Percentiles rank a stretch among this genome's conserved stretches.
Evolutionary conservation across 2,888 invertebrate genomes (phyloP).

Genomic region (Tetragonisca angustula): DNA sequence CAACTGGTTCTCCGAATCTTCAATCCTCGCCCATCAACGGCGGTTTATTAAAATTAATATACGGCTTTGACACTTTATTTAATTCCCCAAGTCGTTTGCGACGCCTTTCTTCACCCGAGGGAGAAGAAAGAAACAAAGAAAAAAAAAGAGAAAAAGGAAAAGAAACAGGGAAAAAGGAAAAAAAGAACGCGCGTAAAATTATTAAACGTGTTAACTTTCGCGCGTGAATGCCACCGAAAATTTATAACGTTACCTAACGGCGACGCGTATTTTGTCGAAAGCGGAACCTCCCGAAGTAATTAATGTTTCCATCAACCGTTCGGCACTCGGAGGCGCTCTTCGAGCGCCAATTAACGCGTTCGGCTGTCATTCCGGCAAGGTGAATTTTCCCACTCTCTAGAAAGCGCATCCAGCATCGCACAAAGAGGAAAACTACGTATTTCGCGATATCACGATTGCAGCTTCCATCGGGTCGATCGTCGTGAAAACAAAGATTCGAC

Average conservation of each 20-base stretch:
- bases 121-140: neutral
- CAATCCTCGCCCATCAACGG: neutral
- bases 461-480: constrained; percentile 24
- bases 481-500: neutral
- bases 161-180: too few species aligned
- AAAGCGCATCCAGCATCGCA: constrained; percentile 24
- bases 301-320: neutral
- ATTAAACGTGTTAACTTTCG: neutral
- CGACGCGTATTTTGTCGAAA: neutral
- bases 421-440: neutral
- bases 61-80: neutral
- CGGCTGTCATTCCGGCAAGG: neutral
- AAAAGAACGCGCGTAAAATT: neutral
- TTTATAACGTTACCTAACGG: neutral
- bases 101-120: neutral
- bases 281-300: neutral
- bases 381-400: constrained; percentile 18
- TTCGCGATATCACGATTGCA: constrained; percentile 13
- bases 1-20: neutral
- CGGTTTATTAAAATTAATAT: constrained; percentile 3
- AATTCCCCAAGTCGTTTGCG: neutral
- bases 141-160: neutral
- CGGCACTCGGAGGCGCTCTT: neutral
- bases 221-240: neutral
- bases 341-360: constrained; percentile 32